phyloP scores from a whole-genome alignment of 2,888 invertebrate genomes.

The Artemia sp. region DNA sequence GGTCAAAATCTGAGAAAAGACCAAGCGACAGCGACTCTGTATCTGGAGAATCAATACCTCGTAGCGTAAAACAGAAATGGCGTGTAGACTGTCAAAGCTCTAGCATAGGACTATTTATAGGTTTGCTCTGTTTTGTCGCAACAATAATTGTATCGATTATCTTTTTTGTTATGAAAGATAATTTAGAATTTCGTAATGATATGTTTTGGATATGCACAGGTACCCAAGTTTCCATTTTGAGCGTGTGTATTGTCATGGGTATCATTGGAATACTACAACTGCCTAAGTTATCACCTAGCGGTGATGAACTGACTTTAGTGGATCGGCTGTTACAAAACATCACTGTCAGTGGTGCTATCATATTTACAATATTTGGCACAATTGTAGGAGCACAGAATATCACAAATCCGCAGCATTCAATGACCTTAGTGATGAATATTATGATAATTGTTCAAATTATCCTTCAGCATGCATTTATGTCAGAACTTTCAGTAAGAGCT shows the following conservation, averaged over 20 bases:
- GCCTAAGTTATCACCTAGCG: constrained; percentile 31
- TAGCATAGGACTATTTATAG: constrained; percentile 39
- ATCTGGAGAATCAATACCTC: constrained; percentile 18
- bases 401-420: constrained; percentile 31
- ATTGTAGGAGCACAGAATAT: constrained; percentile 26
- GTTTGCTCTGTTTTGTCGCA: constrained; percentile 38
- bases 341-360: constrained; percentile 35
- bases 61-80: constrained; percentile 22
- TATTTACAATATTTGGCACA: constrained; percentile 36
- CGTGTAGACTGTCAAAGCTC: constrained; percentile 38
- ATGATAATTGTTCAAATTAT: constrained; percentile 36
- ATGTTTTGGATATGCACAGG: constrained; percentile 38
- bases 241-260: constrained; percentile 33
- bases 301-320: constrained; percentile 30
- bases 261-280: constrained; percentile 34
- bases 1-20: constrained; percentile 23
- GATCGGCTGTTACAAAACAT: constrained; percentile 35
- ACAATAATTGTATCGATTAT: constrained; percentile 39
- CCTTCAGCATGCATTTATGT: constrained; percentile 35
- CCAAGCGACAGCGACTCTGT: constrained; percentile 28
- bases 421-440: constrained; percentile 34
- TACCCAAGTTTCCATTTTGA: constrained; percentile 34
- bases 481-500: constrained; percentile 35
- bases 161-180: constrained; percentile 36
- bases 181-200: constrained; percentile 36